Conservation (phyloP, 2,888 invertebrate genomes). For the Acronicta leporina region DNA sequence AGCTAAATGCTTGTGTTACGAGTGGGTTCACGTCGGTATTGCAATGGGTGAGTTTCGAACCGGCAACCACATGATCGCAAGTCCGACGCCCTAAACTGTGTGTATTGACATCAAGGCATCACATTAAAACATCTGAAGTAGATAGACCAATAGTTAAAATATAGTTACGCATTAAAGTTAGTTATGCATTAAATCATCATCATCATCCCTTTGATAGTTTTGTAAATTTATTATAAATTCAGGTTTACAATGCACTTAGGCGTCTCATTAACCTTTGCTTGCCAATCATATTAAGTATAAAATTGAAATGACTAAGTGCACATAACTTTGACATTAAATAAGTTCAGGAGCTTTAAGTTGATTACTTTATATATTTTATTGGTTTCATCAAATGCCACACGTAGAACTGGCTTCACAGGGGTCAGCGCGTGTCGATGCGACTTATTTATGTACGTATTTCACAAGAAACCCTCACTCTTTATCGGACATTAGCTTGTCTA, state of each 20-base stretch:
- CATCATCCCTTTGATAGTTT: not conserved
- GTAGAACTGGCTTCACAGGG: constrained; percentile 75
- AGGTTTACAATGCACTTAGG: not conserved
- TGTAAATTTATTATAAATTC: not conserved
- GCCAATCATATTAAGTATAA: constrained; percentile 16
- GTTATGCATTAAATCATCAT: not conserved
- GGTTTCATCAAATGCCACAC: constrained; percentile 77
- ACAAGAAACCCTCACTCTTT: constrained; percentile 65
- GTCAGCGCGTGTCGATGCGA: constrained; percentile 67
- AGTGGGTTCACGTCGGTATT: too few relatives aligned
- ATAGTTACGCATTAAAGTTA: too few relatives aligned
- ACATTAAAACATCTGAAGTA: too few relatives aligned
- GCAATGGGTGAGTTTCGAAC: too few relatives aligned
- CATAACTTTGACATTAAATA: constrained; percentile 35
- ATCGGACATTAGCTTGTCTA: constrained; percentile 57
- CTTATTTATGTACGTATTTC: constrained; percentile 61
- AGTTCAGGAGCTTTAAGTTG: constrained; percentile 47
- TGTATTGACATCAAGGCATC: too few relatives aligned
- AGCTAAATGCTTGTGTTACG: too few relatives aligned
- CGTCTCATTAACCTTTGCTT: constrained; percentile 32
- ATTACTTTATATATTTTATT: constrained; percentile 64
- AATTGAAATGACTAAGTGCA: constrained; percentile 23
- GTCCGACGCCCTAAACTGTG: too few relatives aligned
- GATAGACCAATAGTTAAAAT: too few relatives aligned
- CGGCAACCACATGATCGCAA: too few relatives aligned